phyloP scores from a whole-genome alignment of 2,113 vertebrate species.

The Numida meleagris region DNA sequence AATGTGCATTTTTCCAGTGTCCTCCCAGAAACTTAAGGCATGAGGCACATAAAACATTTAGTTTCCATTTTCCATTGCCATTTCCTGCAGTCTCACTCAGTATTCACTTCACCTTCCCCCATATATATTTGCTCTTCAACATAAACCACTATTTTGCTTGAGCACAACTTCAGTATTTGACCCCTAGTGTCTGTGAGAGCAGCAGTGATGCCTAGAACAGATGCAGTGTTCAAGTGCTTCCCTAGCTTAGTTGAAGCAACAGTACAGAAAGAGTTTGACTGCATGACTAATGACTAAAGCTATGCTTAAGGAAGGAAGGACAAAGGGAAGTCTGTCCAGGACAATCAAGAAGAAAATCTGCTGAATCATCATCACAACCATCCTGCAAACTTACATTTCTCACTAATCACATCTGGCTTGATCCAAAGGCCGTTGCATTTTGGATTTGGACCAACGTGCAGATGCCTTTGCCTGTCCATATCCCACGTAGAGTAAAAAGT shows the following conservation, averaged over 20 bases:
- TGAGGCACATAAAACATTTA: not conserved
- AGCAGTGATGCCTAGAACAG: not conserved
- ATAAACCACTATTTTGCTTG: not conserved
- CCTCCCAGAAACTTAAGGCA: not conserved
- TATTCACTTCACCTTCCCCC: not conserved
- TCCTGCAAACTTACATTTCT: conserved; percentile 9
- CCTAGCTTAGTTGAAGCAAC: not conserved
- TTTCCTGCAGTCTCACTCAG: not conserved
- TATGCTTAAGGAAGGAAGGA: conserved; percentile 32
- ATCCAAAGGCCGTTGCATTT: conserved; percentile 39
- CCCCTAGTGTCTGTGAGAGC: not conserved
- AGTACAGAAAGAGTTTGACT: not conserved
- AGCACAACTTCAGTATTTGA: not conserved
- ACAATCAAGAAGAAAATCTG: not conserved
- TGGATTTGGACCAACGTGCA: conserved; percentile 42
- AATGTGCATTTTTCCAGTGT: not conserved
- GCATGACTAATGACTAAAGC: not conserved
- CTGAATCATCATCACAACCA: conserved; percentile 46
- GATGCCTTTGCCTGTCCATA: not conserved
- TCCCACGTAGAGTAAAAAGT: not conserved
- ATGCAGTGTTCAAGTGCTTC: conserved; percentile 19
- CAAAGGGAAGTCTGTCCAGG: conserved; percentile 11
- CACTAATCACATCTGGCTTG: conserved; percentile 16
- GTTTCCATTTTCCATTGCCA: not conserved
- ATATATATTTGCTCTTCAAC: not conserved